phyloP scores from a whole-genome alignment of 53 echinoderm and acorn worm genomes.

The Apostichopus leukothele region DNA sequence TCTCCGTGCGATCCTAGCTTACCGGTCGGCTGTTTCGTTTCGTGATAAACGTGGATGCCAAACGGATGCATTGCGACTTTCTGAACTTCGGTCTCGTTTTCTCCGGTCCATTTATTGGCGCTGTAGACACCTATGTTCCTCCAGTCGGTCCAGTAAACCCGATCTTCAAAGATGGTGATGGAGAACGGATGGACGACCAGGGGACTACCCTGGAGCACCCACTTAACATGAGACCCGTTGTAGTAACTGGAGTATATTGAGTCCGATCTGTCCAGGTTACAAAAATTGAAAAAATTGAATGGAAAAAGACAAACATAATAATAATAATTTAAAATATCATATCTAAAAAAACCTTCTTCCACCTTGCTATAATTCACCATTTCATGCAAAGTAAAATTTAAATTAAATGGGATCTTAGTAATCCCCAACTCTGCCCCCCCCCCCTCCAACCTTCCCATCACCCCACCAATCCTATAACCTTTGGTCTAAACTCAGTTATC shows the following conservation, averaged over 20 bases:
- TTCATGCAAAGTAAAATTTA: too few species aligned
- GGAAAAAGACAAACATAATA: too few species aligned
- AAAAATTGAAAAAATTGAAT: too few species aligned
- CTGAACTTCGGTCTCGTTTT: conserved; percentile 75
- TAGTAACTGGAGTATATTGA: conserved; percentile 86
- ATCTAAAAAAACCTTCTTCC: too few species aligned
- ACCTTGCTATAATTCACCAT: too few species aligned
- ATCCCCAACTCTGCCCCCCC: too few species aligned
- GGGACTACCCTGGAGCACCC: conserved; percentile 73
- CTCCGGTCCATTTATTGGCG: conserved; percentile 88
- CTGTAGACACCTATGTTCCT: conserved; percentile 81
- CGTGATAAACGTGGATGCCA: conserved; percentile 91
- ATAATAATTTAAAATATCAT: too few species aligned
- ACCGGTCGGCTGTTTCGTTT: conserved; percentile 64
- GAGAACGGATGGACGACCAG: conserved; percentile 88
- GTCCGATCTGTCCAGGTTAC: conserved; percentile 62
- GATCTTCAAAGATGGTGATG: conserved; percentile 86
- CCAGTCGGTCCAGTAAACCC: conserved; percentile 98
- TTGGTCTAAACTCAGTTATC: too few species aligned
- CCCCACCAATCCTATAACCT: too few species aligned
- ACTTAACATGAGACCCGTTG: conserved; percentile 64
- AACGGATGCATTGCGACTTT: conserved; percentile 92
- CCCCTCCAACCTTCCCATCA: too few species aligned
- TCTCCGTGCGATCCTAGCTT: too few species aligned
- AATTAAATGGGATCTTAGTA: too few species aligned